These are phyloP conservation scores for Micrasema minimum DNA, from an alignment of 1,140 invertebrate genomes.

Conservation along the genomic window DNA sequence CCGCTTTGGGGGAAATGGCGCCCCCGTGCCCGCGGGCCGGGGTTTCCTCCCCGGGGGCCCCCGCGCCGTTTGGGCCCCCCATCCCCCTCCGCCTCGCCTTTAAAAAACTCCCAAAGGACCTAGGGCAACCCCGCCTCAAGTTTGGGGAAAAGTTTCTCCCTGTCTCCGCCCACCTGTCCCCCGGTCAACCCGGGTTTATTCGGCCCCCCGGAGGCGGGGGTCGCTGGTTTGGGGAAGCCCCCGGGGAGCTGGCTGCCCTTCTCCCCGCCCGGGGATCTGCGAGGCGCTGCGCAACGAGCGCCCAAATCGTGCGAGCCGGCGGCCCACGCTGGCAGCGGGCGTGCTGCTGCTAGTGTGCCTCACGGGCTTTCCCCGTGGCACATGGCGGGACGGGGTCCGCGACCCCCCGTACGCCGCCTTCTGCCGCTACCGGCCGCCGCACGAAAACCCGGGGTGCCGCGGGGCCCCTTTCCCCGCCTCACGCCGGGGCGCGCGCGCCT, in stretches of 20 bases:
- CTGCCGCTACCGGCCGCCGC: slow-evolving; percentile 76
- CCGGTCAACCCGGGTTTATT: slow-evolving; percentile 86
- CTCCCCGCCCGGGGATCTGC: slow-evolving; percentile 78
- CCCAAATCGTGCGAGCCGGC: slow-evolving; percentile 70
- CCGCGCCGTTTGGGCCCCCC: slow-evolving; percentile 72
- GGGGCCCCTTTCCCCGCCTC: slow-evolving; percentile 72
- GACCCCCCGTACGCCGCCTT: slow-evolving; percentile 76
- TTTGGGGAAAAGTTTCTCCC: slow-evolving; percentile 81
- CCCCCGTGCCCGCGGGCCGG: slow-evolving; percentile 72
- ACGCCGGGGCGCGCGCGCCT: slow-evolving; percentile 74
- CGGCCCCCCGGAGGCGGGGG: slow-evolving; percentile 77
- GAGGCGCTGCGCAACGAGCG: slow-evolving; percentile 66
- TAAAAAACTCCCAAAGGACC: slow-evolving; percentile 85
- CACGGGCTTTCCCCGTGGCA: slow-evolving; percentile 84
- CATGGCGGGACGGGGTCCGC: slow-evolving; percentile 74
- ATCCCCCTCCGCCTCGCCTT: slow-evolving; percentile 81
- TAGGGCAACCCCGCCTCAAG: slow-evolving; percentile 79
- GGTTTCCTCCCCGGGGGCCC: slow-evolving; percentile 71
- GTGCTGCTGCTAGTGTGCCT: slow-evolving; percentile 80
- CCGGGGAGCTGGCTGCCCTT: slow-evolving; percentile 75
- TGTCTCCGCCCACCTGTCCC: slow-evolving; percentile 74
- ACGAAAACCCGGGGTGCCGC: slow-evolving; percentile 77
- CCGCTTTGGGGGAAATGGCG: slow-evolving; percentile 75
- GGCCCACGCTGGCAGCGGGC: slow-evolving; percentile 80
- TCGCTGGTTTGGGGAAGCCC: slow-evolving; percentile 75